These are phyloP conservation scores for Cavia porcellus DNA, from an alignment of 2,113 vertebrate species.

Conservation along the genomic window DNA sequence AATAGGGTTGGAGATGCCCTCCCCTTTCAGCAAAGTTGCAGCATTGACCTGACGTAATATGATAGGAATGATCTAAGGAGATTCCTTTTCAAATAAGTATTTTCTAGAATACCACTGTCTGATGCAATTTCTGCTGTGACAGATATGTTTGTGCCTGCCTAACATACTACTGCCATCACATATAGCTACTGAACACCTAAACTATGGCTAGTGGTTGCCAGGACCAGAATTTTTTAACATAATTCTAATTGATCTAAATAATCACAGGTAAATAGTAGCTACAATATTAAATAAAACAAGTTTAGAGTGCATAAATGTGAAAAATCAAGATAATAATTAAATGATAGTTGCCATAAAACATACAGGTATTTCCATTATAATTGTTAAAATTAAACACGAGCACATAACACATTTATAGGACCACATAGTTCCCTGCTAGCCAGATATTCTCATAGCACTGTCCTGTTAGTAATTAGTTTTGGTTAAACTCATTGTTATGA, in stretches of 20 bases:
- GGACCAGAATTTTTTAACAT: neutral
- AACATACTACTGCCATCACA: neutral
- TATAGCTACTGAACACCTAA: neutral
- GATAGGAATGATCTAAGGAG: neutral
- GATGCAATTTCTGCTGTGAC: neutral
- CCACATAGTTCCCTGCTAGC: neutral
- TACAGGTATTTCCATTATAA: neutral
- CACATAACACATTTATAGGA: neutral
- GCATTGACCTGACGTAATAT: neutral
- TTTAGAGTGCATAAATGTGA: neutral
- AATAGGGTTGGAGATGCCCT: neutral
- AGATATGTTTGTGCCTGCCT: neutral
- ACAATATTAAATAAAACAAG: neutral
- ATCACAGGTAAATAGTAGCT: neutral
- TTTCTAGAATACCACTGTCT: neutral
- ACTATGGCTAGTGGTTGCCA: neutral
- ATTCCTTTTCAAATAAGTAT: neutral
- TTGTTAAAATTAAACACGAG: neutral
- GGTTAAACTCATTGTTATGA: neutral
- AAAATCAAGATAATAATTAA: neutral
- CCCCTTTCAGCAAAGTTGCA: neutral
- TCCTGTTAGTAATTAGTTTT: neutral
- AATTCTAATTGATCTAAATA: neutral
- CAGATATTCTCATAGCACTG: neutral
- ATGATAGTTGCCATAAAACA: neutral